Conservation (phyloP, 1,140 invertebrate genomes). For the Alviniconcha marisindica region DNA sequence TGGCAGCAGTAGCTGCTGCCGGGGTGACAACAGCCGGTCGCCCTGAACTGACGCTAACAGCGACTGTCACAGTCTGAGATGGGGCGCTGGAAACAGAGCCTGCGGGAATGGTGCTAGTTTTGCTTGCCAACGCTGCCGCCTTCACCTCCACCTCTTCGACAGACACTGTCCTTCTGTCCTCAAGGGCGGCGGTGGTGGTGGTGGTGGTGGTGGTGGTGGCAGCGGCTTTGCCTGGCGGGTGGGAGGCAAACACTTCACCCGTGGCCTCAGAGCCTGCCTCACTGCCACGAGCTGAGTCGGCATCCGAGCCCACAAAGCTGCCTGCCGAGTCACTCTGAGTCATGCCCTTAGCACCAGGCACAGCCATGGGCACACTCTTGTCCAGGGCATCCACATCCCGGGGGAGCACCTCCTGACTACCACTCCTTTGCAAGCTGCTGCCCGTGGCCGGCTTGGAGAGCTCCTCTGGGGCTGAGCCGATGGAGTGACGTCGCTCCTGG, state of each 20-base stretch:
- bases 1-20: too few relatives aligned
- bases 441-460: constrained; percentile 39
- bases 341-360: neutral
- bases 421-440: constrained; percentile 46
- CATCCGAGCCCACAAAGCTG: constrained; percentile 5
- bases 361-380: neutral
- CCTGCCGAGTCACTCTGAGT: neutral
- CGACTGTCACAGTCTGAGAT: neutral
- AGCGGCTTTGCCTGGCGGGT: neutral
- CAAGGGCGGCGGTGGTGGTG: too few relatives aligned
- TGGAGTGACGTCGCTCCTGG: constrained; percentile 68
- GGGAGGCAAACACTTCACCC: neutral
- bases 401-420: constrained; percentile 53
- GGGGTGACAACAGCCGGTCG: too few relatives aligned
- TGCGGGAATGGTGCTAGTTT: neutral
- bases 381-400: constrained; percentile 27
- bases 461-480: constrained; percentile 69
- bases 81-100: neutral
- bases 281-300: constrained; percentile 22
- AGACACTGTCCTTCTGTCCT: neutral
- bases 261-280: neutral
- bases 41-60: too few relatives aligned
- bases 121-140: neutral
- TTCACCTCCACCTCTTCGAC: neutral
- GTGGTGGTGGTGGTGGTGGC: too few relatives aligned